Conservation (phyloP, 2,113 vertebrate genomes). For the Abramis brama region DNA sequence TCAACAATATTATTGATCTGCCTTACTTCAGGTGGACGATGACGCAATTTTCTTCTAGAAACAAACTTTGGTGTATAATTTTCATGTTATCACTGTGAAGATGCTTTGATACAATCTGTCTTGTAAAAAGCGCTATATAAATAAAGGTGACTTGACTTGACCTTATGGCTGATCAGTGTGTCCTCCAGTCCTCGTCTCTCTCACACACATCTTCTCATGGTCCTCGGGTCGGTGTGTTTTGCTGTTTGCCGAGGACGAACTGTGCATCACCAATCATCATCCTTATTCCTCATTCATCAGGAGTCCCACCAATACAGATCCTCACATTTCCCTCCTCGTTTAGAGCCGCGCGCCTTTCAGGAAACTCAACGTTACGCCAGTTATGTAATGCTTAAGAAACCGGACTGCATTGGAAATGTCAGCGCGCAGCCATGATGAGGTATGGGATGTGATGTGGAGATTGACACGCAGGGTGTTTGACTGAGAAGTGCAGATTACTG, state of each 20-base stretch:
- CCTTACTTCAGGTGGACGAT: no score
- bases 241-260: slow-evolving; percentile 67
- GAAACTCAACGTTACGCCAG: background rate
- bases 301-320: slow-evolving; percentile 53
- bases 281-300: slow-evolving; percentile 69
- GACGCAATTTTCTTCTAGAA: no score
- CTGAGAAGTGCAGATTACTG: no score
- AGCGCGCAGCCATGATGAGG: background rate
- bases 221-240: background rate
- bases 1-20: no score
- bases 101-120: no score
- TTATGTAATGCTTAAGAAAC: background rate
- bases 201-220: background rate
- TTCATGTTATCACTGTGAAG: no score
- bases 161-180: background rate
- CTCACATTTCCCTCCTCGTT: slow-evolving; percentile 38
- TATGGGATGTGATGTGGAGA: background rate
- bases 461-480: no score
- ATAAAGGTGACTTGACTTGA: no score
- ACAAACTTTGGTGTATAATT: no score
- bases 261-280: slow-evolving; percentile 66
- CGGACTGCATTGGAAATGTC: background rate
- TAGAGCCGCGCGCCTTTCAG: background rate
- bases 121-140: no score
- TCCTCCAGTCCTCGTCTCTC: no score